Evolutionary conservation across 2,888 invertebrate genomes (phyloP), one percentile per base, ranked within the genome.

Genomic region (Melanargia galathea): DNA sequence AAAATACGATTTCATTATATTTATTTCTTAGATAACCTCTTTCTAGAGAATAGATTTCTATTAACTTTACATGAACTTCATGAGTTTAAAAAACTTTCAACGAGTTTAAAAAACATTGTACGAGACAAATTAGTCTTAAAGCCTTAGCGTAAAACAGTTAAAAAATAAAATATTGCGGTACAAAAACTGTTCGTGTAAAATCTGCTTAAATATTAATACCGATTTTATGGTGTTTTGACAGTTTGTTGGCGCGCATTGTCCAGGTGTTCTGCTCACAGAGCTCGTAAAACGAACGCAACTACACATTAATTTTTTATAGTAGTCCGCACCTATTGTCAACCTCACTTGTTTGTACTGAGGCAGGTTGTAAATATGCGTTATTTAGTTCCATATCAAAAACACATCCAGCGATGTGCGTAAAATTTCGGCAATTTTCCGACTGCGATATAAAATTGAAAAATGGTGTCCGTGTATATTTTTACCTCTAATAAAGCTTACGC

Each of bases 211-310:
- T 60, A 58, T 55, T 57, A 45, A 60, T 56, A 48, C 10, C 16
- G 8, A 58, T 56, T 71, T 72, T 66, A 60, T 16, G 35, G 58
- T 56, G 60, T 63, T 71, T 68, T 62, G 62, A 45, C 70, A 66
- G 46, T 62, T 64, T 56, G 60, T 66, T 66, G 56, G 46, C 64
- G 63, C 64, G 68, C 69, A 70, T 60, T 64, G 60, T 66, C 70
- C 68, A 87, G 86, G 85, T 86, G 87, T 80, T 81, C 77, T 68
- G 70, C 78, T 71, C 78, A 75, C 79, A 75, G 78, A 69, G 81
- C 83, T 85, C 87, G 83, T 89, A 87, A 88, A 84, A 87, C 85
- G n/a, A n/a, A n/a, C n/a, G n/a, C 81, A 80, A 81, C 84, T 81
- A 78, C 66, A 69, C 69, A 71, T 73, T 73, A 71, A 71, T 75